phyloP scores from a whole-genome alignment of 2,797 vertebrate genomes.

The Pseudochirops cupreus region DNA sequence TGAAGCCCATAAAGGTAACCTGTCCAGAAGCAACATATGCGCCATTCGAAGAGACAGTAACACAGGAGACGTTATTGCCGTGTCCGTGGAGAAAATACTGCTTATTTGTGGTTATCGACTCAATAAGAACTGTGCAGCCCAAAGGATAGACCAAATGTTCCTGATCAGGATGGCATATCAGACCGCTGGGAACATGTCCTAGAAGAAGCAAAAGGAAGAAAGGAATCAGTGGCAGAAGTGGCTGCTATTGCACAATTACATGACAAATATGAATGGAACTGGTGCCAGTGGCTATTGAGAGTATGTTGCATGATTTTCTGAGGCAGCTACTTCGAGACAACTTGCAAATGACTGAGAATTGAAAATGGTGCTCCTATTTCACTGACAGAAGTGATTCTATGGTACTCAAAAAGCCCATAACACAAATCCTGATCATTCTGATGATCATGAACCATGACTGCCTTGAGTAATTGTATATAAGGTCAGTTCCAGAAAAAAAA shows the following conservation, averaged over 20 bases:
- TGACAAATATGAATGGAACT: not conserved
- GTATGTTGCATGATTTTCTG: not conserved
- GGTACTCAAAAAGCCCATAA: not conserved
- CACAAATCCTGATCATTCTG: not conserved
- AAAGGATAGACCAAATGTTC: constrained; percentile 93
- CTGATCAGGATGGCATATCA: constrained; percentile 91
- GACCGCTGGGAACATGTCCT: constrained; percentile 90
- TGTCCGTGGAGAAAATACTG: constrained; percentile 93
- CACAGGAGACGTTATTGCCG: constrained; percentile 92
- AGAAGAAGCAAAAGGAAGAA: constrained; percentile 47
- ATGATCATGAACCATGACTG: not conserved
- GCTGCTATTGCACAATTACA: not conserved
- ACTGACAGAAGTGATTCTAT: not conserved
- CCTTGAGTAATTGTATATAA: not conserved
- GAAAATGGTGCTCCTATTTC: not conserved
- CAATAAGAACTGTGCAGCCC: constrained; percentile 91
- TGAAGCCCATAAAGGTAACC: constrained; percentile 93
- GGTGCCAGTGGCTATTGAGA: not conserved
- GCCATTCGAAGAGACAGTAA: constrained; percentile 90
- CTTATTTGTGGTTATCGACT: constrained; percentile 86
- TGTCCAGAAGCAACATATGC: constrained; percentile 93
- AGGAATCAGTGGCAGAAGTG: not conserved
- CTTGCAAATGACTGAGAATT: not conserved
- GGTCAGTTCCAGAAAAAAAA: not conserved
- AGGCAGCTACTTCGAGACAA: not conserved